A percentile compares a stretch with the other conserved stretches of the same genome.
Evolutionary conservation across 2,888 invertebrate species (phyloP).

Genomic region (Drosophila gaucha): DNA sequence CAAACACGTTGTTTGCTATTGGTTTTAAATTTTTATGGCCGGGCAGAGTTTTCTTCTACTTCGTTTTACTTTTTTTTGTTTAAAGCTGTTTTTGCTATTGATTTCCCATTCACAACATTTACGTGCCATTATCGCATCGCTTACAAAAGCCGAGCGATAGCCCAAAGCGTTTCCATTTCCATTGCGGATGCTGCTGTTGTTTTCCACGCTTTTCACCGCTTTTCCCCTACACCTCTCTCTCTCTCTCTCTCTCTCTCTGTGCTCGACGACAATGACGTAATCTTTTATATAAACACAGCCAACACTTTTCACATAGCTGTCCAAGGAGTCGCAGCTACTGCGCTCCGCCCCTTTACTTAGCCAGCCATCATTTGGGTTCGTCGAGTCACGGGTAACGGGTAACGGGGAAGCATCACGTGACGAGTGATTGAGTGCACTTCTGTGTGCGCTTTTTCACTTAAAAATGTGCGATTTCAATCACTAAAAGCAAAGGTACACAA

Average conservation of each 20-base stretch:
- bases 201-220: slow-evolving; percentile 21
- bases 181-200: slow-evolving; percentile 47
- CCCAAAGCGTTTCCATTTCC: slow-evolving; percentile 57
- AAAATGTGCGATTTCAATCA: slow-evolving; percentile 81
- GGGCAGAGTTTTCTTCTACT: background rate
- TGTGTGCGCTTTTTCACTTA: slow-evolving; percentile 79
- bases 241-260: background rate
- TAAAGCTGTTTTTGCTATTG: slow-evolving; percentile 67
- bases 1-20: slow-evolving; percentile 29
- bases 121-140: slow-evolving; percentile 72
- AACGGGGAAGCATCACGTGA: slow-evolving; percentile 65
- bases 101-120: slow-evolving; percentile 74
- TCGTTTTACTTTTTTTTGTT: slow-evolving; percentile 4
- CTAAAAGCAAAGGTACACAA: slow-evolving; percentile 75
- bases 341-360: background rate
- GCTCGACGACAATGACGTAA: slow-evolving; percentile 64
- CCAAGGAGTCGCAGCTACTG: slow-evolving; percentile 1
- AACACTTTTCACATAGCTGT: slow-evolving; percentile 54
- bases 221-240: background rate
- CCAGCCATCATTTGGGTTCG: slow-evolving; percentile 6
- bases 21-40: slow-evolving; percentile 61
- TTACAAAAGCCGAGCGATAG: slow-evolving; percentile 60
- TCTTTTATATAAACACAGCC: slow-evolving; percentile 75
- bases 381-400: background rate
- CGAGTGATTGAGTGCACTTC: slow-evolving; percentile 79